Evolutionary conservation across 2,797 vertebrate genomes (phyloP).

Genomic region (Tachyglossus aculeatus): DNA sequence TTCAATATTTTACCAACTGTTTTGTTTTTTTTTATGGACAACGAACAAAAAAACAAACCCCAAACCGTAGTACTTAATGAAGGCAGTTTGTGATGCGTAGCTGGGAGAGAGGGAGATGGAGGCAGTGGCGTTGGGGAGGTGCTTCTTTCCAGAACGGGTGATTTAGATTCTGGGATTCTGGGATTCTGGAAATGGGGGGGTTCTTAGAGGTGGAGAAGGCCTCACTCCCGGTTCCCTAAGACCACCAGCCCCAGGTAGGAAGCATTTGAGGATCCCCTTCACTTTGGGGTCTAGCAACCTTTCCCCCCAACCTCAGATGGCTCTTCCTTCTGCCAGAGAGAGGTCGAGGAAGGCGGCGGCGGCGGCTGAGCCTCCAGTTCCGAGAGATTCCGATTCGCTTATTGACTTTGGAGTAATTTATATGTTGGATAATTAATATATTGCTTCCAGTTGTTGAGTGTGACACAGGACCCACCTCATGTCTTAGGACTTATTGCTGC

Average conservation of each 20-base stretch:
- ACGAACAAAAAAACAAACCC: conserved; percentile 23
- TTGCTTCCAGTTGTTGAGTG: conserved; percentile 54
- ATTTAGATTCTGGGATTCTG: conserved; percentile 11
- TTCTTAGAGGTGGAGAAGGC: not conserved
- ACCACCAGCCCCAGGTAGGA: not conserved
- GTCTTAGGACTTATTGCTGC: too few species aligned
- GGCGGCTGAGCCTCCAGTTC: conserved; percentile 17
- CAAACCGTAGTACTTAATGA: conserved; percentile 44
- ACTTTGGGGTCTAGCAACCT: too few species aligned
- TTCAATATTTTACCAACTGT: conserved; percentile 58
- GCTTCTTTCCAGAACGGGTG: conserved; percentile 11
- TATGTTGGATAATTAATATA: conserved; percentile 68
- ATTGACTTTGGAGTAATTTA: conserved; percentile 66
- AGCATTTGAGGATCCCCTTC: not conserved
- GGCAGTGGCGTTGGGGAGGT: conserved; percentile 10
- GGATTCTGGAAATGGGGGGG: conserved; percentile 24
- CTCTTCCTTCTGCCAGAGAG: too few species aligned
- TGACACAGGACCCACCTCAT: too few species aligned
- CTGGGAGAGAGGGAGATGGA: conserved; percentile 16
- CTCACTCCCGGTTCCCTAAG: conserved; percentile 7
- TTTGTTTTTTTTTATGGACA: conserved; percentile 52
- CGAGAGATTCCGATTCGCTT: conserved; percentile 47
- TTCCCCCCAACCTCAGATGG: too few species aligned
- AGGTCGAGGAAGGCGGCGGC: not conserved
- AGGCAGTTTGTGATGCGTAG: conserved; percentile 44